These are phyloP conservation scores for Megaceryle maxima DNA, from an alignment of 2,113 vertebrate species.

Conservation along the genomic window DNA sequence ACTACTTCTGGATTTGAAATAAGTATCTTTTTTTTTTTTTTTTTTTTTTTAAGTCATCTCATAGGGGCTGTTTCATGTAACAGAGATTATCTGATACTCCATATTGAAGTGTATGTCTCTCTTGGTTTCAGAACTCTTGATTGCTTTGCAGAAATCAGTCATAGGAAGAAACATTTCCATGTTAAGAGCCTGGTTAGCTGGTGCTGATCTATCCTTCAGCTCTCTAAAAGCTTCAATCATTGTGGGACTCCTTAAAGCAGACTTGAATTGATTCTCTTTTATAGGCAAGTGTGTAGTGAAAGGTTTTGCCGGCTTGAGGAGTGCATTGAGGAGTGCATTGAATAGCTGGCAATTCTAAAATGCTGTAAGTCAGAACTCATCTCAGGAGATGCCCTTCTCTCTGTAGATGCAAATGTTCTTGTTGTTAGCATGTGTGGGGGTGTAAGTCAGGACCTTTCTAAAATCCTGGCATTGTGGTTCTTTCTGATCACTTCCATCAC, in stretches of 20 bases:
- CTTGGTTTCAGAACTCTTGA: neutral
- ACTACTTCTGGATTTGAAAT: neutral
- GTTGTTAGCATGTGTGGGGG: neutral
- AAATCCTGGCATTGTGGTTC: neutral
- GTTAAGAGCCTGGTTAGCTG: neutral
- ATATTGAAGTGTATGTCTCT: neutral
- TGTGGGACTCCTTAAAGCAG: neutral
- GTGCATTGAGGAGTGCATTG: neutral
- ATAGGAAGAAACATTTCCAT: neutral
- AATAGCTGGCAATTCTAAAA: neutral
- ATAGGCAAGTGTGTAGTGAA: neutral
- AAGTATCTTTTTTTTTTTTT: neutral
- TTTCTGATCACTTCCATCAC: neutral
- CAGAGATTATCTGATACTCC: neutral
- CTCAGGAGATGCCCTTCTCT: neutral
- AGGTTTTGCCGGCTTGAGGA: neutral
- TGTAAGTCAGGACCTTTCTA: neutral
- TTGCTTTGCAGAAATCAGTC: neutral
- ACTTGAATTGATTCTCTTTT: neutral
- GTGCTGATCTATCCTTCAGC: neutral
- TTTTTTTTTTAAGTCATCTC: neutral
- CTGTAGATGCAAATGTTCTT: neutral
- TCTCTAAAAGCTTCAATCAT: neutral
- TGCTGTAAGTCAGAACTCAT: neutral
- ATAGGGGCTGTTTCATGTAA: neutral